phyloP scores from a whole-genome alignment of 2,888 invertebrate species.

The Patella caerulea region DNA sequence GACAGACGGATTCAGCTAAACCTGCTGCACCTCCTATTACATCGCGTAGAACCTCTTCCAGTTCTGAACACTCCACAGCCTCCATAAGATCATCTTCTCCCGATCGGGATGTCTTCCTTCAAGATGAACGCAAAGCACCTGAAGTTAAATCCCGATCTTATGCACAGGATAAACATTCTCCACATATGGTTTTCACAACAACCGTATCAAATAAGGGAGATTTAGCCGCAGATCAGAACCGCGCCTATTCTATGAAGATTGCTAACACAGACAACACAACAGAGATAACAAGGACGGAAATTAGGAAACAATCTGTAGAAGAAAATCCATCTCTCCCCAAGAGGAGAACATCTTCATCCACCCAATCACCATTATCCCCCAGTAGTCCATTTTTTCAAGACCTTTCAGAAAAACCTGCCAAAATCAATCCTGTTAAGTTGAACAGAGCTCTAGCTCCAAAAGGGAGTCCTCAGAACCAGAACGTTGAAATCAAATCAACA shows the following conservation, averaged over 20 bases:
- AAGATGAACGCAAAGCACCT: background rate
- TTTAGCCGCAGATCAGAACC: background rate
- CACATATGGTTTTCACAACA: conserved; percentile 7
- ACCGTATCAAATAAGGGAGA: background rate
- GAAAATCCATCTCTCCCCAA: conserved; percentile 17
- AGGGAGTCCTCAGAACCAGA: background rate
- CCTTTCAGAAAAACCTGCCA: background rate
- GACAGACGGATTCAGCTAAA: background rate
- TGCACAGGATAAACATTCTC: background rate
- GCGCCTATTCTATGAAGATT: conserved; percentile 8
- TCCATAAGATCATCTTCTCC: conserved; percentile 13
- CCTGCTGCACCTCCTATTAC: conserved; percentile 41
- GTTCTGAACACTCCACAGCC: conserved; percentile 21
- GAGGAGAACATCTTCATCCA: conserved; percentile 19
- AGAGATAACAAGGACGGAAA: background rate
- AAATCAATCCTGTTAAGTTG: conserved; percentile 4
- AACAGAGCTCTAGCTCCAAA: conserved; percentile 2
- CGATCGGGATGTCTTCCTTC: background rate
- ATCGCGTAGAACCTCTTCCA: conserved; percentile 33
- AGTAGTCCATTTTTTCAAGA: conserved; percentile 8
- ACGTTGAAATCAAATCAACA: background rate
- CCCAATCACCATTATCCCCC: conserved; percentile 21
- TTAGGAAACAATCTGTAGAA: conserved; percentile 18
- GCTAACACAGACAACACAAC: background rate
- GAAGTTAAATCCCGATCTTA: background rate